phyloP scores from a whole-genome alignment of 2,113 vertebrate species.

The Trichomycterus rosablanca region DNA sequence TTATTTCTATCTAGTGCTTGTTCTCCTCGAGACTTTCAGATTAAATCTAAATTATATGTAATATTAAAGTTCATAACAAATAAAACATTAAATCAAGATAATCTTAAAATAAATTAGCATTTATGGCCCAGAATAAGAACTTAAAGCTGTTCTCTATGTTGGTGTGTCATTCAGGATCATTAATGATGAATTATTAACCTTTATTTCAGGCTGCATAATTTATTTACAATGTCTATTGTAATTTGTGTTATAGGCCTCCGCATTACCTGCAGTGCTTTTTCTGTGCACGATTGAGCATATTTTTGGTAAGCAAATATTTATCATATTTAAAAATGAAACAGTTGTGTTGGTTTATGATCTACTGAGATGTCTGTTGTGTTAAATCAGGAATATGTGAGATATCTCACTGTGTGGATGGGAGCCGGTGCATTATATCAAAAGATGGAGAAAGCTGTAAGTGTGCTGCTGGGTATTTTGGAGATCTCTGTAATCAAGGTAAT shows the following conservation, averaged over 20 bases:
- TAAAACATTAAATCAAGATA: too few species aligned
- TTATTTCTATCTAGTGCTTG: too few species aligned
- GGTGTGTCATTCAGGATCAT: too few species aligned
- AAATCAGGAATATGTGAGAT: constrained; percentile 56
- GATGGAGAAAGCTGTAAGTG: constrained; percentile 61
- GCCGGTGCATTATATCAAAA: constrained; percentile 45
- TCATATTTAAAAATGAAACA: background rate
- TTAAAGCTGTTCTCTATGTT: too few species aligned
- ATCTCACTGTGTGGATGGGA: constrained; percentile 46
- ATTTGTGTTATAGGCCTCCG: constrained; percentile 35
- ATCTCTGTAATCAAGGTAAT: constrained; percentile 62
- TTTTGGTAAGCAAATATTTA: constrained; percentile 45
- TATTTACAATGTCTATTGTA: background rate
- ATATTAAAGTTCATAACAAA: too few species aligned
- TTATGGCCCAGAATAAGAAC: too few species aligned
- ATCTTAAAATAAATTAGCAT: too few species aligned
- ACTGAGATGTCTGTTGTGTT: background rate
- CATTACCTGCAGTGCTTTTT: constrained; percentile 39
- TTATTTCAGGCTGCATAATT: background rate
- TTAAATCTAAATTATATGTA: too few species aligned
- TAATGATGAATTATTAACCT: too few species aligned
- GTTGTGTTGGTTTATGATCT: background rate
- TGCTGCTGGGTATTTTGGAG: constrained; percentile 52
- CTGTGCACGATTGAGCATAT: constrained; percentile 17
- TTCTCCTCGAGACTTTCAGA: too few species aligned